Base-by-base conservation (phyloP, 2,113 vertebrate genomes). In the Pseudorectes ferrugineus region DNA sequence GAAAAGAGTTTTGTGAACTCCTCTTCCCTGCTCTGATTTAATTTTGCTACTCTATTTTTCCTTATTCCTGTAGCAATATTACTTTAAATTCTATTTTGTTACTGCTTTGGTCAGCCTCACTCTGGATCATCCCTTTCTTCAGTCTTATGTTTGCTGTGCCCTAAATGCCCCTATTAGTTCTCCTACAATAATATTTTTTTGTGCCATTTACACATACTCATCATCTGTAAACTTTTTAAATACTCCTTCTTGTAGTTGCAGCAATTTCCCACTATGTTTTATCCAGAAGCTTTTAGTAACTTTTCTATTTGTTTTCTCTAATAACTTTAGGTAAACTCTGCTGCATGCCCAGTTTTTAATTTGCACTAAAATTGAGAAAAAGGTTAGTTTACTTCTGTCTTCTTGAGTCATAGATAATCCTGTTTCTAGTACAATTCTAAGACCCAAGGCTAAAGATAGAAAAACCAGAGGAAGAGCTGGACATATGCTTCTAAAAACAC, bases 61-160 rank as follows among this genome's bases (percentile, higher is more conserved):
- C n/a, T 83, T 95, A 54, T 19, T 74, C 29, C 58, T 95, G 65
- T 38, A 91, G 48, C 29, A 14, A 15, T 87, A 25, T 38, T 79
- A 45, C 24, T 97, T 81, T 51, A 80, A 62, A 61, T 55, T 93
- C 16, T 90, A 8, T 84, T 96, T 94, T 68, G 21, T 88, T 89
- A 86, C 40, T 85, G 38, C 45, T 86, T 97, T 95, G 43, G 75
- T 88, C 93, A 90, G 5, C 35, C 35, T 92, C 40, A 77, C 12
- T 77, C 36, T 62, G 63, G 28, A 68, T 89, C 36, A 51, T 62
- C 65, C 29, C 31, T 87, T 79, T 80, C 86, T 96, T 96, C 73
- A 96, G 43, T 90, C 45, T 46, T 94, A 38, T 38, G 10, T 61
- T 77, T 93, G 72, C 42, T 92, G 61, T 90, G 26, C 35, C 63